These are phyloP conservation scores for Eupleurogrammus muticus DNA, from an alignment of 2,797 vertebrate species.

Conservation along the genomic window DNA sequence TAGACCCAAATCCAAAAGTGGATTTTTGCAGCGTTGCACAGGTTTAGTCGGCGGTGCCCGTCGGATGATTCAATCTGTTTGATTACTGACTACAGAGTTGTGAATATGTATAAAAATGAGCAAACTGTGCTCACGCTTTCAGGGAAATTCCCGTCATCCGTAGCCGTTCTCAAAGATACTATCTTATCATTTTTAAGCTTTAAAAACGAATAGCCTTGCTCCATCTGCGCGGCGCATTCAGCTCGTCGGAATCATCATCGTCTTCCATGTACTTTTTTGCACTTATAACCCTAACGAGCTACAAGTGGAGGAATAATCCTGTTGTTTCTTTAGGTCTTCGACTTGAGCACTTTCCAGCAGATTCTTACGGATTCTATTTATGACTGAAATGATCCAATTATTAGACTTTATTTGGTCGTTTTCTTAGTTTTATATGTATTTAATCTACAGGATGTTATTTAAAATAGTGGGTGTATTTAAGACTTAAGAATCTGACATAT, in stretches of 20 bases:
- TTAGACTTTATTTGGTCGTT: not conserved
- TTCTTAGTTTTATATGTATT: not conserved
- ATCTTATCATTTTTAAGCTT: constrained; percentile 21
- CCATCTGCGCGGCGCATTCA: constrained; percentile 5
- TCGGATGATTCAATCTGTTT: too few relatives aligned
- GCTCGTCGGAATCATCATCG: constrained; percentile 39
- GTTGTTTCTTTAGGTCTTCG: constrained; percentile 28
- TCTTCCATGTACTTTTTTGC: constrained; percentile 65
- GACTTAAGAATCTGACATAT: not conserved
- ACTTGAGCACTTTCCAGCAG: constrained; percentile 60
- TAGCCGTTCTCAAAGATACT: constrained; percentile 14
- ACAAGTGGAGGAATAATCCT: constrained; percentile 8
- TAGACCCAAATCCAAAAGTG: not conserved
- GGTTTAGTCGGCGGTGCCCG: constrained; percentile 9
- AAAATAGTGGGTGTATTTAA: not conserved
- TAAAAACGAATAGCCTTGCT: constrained; percentile 34
- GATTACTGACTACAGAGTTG: too few relatives aligned
- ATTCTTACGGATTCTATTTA: constrained; percentile 31
- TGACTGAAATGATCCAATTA: not conserved
- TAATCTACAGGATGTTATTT: not conserved
- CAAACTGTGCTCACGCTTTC: constrained; percentile 36
- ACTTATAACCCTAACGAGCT: constrained; percentile 24
- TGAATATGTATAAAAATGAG: constrained; percentile 71
- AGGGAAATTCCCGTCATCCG: constrained; percentile 24
- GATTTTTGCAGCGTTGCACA: not conserved